phyloP scores from a whole-genome alignment of 2,888 invertebrate genomes.

The Drosophila paranaensis region DNA sequence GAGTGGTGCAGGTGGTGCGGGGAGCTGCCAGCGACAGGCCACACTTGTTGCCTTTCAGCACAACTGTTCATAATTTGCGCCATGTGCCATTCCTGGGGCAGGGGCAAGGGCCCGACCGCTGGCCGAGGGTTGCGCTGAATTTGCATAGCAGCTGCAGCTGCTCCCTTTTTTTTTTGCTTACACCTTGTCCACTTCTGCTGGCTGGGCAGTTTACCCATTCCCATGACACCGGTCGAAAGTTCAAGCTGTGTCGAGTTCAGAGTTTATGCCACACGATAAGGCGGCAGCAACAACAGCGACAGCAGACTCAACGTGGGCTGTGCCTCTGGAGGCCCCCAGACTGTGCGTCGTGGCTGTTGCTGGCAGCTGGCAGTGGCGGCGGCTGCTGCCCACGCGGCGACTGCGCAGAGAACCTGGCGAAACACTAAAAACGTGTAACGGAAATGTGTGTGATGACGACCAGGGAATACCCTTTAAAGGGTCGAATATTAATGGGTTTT shows the following conservation, averaged over 20 bases:
- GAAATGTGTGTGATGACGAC: not conserved
- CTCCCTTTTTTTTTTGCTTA: conserved; percentile 8
- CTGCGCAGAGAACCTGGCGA: conserved; percentile 35
- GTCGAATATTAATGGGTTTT: not conserved
- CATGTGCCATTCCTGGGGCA: conserved; percentile 53
- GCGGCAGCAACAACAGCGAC: conserved; percentile 23
- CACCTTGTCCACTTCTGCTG: conserved; percentile 28
- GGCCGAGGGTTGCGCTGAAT: conserved; percentile 45
- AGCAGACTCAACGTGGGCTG: conserved; percentile 48
- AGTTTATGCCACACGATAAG: conserved; percentile 61
- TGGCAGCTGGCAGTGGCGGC: conserved; percentile 50
- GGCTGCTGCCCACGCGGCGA: conserved; percentile 47
- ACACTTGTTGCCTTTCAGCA: conserved; percentile 49
- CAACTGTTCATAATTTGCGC: conserved; percentile 66
- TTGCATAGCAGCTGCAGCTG: conserved; percentile 54
- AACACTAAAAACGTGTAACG: conserved; percentile 13
- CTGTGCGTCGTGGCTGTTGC: conserved; percentile 47
- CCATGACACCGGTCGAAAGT: conserved; percentile 60
- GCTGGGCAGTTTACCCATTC: conserved; percentile 33
- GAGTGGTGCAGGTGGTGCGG: not conserved
- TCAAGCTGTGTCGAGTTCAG: conserved; percentile 62
- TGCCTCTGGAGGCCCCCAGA: conserved; percentile 41
- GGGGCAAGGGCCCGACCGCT: conserved; percentile 10
- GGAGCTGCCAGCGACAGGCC: conserved; percentile 26
- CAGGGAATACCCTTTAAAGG: conserved; percentile 9